Evolutionary conservation across 2,797 vertebrate genomes (phyloP).

Genomic region (Graptemys geographica): DNA sequence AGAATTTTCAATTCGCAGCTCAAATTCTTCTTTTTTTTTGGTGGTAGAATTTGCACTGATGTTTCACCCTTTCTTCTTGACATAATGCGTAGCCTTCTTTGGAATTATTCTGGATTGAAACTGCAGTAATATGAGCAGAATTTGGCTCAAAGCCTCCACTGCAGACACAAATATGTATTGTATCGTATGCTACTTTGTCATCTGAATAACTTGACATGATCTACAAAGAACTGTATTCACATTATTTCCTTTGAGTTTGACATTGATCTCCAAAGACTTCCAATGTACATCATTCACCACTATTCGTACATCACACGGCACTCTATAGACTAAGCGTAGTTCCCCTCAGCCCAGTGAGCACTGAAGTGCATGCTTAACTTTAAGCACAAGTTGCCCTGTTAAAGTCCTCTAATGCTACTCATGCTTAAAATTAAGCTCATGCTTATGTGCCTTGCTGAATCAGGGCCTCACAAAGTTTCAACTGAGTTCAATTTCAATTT

Average conservation of each 20-base stretch:
- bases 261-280: constrained; percentile 28
- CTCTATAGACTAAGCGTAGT: not conserved
- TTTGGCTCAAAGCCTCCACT: not conserved
- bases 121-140: accelerated
- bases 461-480: not conserved
- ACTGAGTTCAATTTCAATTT: constrained; percentile 32
- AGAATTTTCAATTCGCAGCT: accelerated
- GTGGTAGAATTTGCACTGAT: accelerated
- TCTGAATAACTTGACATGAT: not conserved
- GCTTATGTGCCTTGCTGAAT: not conserved
- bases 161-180: accelerated
- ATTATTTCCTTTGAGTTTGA: constrained; percentile 18
- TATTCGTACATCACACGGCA: constrained; percentile 10
- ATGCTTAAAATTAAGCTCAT: accelerated
- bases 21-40: accelerated
- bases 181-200: accelerated
- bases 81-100: accelerated
- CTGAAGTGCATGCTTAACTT: not conserved
- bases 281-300: constrained; percentile 38
- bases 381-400: not conserved
- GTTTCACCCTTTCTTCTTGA: not conserved
- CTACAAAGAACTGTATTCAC: not conserved
- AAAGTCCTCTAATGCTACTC: not conserved
- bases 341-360: accelerated
- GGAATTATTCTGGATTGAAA: not conserved